Conservation (phyloP, 2,797 vertebrate genomes). For the Pseudochaenichthys georgianus region DNA sequence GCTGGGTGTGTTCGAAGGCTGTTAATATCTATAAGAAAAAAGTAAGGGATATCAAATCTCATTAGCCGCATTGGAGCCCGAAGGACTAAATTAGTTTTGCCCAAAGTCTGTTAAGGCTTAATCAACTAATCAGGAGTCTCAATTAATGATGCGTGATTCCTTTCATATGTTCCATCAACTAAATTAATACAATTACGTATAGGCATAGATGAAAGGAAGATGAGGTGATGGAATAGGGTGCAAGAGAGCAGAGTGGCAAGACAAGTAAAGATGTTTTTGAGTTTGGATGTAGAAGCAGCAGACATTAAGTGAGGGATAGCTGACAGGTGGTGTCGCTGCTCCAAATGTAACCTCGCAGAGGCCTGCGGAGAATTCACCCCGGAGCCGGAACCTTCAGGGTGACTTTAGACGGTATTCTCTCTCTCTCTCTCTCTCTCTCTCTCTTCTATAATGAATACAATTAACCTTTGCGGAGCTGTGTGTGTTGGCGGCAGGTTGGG, state of each 20-base stretch:
- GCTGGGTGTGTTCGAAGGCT: constrained; percentile 38
- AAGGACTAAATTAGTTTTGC: constrained; percentile 76
- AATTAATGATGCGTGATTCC: constrained; percentile 67
- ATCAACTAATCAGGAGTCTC: constrained; percentile 81
- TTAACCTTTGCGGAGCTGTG: constrained; percentile 84
- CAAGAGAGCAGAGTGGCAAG: neutral
- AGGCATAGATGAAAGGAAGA: constrained; percentile 43
- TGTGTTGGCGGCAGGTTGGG: constrained; percentile 73
- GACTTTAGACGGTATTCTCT: constrained; percentile 72
- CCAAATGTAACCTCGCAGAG: constrained; percentile 61
- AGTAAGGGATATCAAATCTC: constrained; percentile 63
- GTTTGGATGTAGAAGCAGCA: constrained; percentile 18
- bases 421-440: constrained; percentile 18
- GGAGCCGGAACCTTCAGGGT: constrained; percentile 73
- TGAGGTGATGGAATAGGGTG: constrained; percentile 20
- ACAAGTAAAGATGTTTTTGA: neutral
- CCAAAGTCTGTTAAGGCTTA: constrained; percentile 80
- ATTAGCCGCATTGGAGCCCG: constrained; percentile 73
- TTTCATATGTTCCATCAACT: constrained; percentile 65
- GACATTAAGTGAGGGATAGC: constrained; percentile 32
- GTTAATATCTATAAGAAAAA: constrained; percentile 59
- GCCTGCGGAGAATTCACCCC: constrained; percentile 56
- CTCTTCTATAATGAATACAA: constrained; percentile 85
- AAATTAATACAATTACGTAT: constrained; percentile 65
- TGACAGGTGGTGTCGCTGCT: constrained; percentile 60